Evolutionary conservation across 1,140 invertebrate species (phyloP).

Genomic region (Drosophila athabasca): DNA sequence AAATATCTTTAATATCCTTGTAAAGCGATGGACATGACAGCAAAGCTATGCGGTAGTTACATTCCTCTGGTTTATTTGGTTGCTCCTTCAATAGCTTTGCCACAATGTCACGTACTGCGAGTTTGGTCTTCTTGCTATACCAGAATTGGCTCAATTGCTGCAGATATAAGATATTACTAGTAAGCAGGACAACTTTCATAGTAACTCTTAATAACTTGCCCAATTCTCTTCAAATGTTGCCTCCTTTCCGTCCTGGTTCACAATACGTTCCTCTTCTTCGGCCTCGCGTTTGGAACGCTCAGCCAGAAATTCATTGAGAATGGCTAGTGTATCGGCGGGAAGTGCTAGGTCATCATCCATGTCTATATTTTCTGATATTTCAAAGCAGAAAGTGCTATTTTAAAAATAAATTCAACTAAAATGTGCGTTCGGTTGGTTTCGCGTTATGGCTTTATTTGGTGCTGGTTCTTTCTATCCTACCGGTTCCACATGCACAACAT

Average conservation of each 20-base stretch:
- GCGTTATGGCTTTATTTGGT: no score
- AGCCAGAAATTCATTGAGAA: conserved; percentile 91
- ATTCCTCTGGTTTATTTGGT: conserved; percentile 68
- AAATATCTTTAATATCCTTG: conserved; percentile 86
- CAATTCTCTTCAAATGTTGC: conserved; percentile 91
- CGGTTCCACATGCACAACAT: no score
- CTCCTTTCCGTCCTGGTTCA: conserved; percentile 84
- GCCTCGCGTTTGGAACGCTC: conserved; percentile 88
- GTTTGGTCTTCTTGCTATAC: conserved; percentile 93
- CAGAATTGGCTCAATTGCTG: conserved; percentile 99
- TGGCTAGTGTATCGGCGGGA: conserved; percentile 89
- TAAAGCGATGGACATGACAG: conserved; percentile 96
- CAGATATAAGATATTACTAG: conserved; percentile 64
- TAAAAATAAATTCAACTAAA: conserved; percentile 13
- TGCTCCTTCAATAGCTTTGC: conserved; percentile 53
- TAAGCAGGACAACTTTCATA: background rate
- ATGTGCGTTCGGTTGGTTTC: conserved; percentile 22
- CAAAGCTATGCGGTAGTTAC: conserved; percentile 88
- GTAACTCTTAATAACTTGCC: conserved; percentile 85
- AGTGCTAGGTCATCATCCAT: conserved; percentile 87
- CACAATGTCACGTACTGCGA: conserved; percentile 88
- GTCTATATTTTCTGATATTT: background rate
- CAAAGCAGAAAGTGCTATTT: background rate
- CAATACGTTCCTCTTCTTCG: conserved; percentile 83
- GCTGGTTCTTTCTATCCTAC: no score